These are phyloP conservation scores for Armadillidium nasatum DNA, from an alignment of 1,140 invertebrate genomes.

Conservation along the genomic window DNA sequence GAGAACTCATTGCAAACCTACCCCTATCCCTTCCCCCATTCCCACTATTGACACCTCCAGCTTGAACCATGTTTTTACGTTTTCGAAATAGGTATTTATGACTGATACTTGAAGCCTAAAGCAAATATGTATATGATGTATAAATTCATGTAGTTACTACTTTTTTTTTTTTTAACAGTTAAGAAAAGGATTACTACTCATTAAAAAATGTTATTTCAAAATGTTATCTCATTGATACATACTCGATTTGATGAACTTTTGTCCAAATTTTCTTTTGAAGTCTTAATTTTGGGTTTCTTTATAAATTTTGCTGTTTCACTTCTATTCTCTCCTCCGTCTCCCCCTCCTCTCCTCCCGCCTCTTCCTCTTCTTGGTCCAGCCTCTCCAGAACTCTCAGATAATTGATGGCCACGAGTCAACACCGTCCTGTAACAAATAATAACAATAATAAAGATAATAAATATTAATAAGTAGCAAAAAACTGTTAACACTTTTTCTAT, in stretches of 20 bases:
- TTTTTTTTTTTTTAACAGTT: no score
- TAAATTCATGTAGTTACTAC: no score
- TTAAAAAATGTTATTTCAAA: no score
- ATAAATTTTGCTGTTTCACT: background rate
- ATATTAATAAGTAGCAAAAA: no score
- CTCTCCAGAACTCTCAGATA: slow-evolving; percentile 2
- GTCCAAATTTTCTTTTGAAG: background rate
- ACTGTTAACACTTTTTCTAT: no score
- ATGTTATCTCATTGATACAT: no score
- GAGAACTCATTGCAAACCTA: background rate
- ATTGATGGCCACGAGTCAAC: background rate
- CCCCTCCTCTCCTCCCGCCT: background rate
- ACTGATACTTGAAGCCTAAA: background rate
- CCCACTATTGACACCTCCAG: background rate
- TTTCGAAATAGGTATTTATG: background rate
- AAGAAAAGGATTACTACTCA: no score
- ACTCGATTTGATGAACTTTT: no score
- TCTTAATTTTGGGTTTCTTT: background rate
- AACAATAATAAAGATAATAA: background rate
- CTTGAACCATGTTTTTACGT: slow-evolving; percentile 4
- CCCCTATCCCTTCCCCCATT: background rate
- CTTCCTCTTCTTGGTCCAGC: background rate
- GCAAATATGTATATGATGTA: no score
- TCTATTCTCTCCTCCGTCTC: background rate
- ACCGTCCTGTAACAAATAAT: background rate